Conservation (phyloP, 1,140 invertebrate species). For the Globodera rostochiensis region DNA sequence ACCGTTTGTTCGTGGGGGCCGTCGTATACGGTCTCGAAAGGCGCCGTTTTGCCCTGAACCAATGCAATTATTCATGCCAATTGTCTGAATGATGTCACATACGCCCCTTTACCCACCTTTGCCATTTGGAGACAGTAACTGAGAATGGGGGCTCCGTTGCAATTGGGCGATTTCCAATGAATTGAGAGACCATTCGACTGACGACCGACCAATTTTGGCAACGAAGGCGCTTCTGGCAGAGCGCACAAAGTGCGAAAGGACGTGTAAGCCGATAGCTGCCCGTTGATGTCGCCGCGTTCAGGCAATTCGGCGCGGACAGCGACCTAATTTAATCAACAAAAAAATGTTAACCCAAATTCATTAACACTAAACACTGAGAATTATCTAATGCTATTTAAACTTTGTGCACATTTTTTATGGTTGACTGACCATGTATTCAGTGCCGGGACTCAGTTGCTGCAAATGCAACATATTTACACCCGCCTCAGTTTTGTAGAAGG, state of each 20-base stretch:
- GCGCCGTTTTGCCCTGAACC: constrained; percentile 52
- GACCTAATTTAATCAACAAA: constrained; percentile 26
- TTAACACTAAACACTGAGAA: background rate
- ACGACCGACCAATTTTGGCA: constrained; percentile 36
- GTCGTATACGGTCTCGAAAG: constrained; percentile 47
- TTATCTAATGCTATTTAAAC: no score
- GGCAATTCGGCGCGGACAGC: constrained; percentile 51
- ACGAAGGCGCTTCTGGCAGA: constrained; percentile 47
- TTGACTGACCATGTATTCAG: constrained; percentile 48
- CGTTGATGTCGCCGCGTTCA: constrained; percentile 55
- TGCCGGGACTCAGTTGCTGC: constrained; percentile 42
- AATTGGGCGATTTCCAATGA: constrained; percentile 41
- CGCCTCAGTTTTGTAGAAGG: constrained; percentile 29
- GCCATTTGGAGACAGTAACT: constrained; percentile 50
- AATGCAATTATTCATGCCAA: background rate
- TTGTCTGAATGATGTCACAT: no score
- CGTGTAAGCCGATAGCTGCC: constrained; percentile 49
- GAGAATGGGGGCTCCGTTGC: constrained; percentile 48
- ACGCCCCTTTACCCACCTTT: constrained; percentile 42
- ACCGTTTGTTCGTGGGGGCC: constrained; percentile 43
- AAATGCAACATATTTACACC: constrained; percentile 43
- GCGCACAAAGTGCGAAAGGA: constrained; percentile 44
- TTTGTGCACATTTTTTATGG: no score
- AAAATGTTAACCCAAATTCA: background rate
- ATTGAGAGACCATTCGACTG: constrained; percentile 38